Evolutionary conservation across 2,797 vertebrate genomes (phyloP), one percentile per base, ranked within the genome.

Genomic region (Necrosyrtes monachus): DNA sequence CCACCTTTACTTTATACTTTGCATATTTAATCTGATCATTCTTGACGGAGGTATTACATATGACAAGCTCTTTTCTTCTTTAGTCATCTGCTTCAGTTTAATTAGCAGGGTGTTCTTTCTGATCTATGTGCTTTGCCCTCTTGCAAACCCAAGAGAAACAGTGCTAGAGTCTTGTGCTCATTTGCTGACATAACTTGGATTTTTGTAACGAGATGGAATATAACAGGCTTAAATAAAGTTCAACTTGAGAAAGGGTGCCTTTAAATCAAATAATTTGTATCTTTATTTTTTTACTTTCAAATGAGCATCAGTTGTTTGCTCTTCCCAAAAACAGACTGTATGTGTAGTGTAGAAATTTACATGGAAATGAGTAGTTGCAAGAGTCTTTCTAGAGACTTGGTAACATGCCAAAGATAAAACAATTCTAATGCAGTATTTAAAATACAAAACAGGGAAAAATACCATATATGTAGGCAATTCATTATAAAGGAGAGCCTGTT

Each of bases 91-190:
- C 97, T 97, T 97, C 94, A 88, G 98, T 98, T 98, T 98, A 98
- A 98, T 98, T 98, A 98, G 98, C 98, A 95, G 96, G 75, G 79
- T 97, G 97, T 98, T 98, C 97, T 98, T 97, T 94, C 93, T 98
- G 97, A 97, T 98, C 98, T 96, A 67, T 98, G 94, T 98, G 97
- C 97, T 98, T 98, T 98, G 97, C 97, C 97, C 97, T 98, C 94
- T 97, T 97, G 97, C 97, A 98, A 97, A 98, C 95, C 94, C 70
- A 76, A 56, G 96, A 97, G 97, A 97, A 98, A 97, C 96, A 94
- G 75, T 91, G 96, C 97, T 97, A 54, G 92, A 96, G 88, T 96
- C 97, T 97, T 97, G 98, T 97, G 97, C 97, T 98, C 97, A 89
- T 98, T 98, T 98, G 98, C 97, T 98, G 98, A 98, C 98, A 97